These are phyloP conservation scores for Oryctolagus cuniculus DNA, from an alignment of 2,113 vertebrate genomes.

Conservation along the genomic window mOryCun1.1 NC_091442.1:47226501-47227000, in stretches of 20 bases:
- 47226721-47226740: background rate
- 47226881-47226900: background rate
- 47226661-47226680: slow-evolving; percentile 63
- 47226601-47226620: slow-evolving; percentile 60
- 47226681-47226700: slow-evolving; percentile 22
- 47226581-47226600: slow-evolving; percentile 43
- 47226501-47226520: background rate
- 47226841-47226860: background rate
- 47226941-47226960: no score
- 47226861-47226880: background rate
- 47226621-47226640: slow-evolving; percentile 24
- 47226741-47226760: background rate
- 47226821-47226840: background rate
- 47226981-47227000: no score
- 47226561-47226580: slow-evolving; percentile 33
- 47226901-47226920: no score
- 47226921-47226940: no score
- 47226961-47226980: no score
- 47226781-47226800: background rate
- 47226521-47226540: slow-evolving; percentile 55
- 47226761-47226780: background rate
- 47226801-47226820: no score
- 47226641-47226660: slow-evolving; percentile 41
- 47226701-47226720: background rate
- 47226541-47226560: slow-evolving; percentile 66